A percentile compares a stretch with the other conserved stretches of the same genome.
phyloP scores from a whole-genome alignment of 30 jellyfish, hydroid and myxozoan genomes.

The Clytia hemisphaerica region DNA sequence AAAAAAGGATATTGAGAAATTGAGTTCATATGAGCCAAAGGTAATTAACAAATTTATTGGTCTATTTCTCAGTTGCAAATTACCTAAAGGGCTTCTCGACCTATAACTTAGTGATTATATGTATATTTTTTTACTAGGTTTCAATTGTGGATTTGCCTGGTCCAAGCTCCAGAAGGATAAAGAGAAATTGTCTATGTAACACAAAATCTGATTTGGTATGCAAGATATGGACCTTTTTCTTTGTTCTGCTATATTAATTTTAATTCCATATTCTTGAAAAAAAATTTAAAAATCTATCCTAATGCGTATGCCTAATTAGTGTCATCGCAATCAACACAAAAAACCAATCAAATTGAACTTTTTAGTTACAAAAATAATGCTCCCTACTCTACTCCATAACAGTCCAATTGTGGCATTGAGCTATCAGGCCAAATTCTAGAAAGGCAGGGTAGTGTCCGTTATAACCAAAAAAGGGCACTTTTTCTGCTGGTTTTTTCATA shows the following conservation, averaged over 20 bases:
- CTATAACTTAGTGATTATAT: not conserved
- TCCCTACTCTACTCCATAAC: too few relatives aligned
- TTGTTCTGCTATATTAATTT: not conserved
- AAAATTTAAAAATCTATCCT: too few relatives aligned
- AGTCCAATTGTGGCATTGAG: too few relatives aligned
- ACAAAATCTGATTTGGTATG: slow-evolving; percentile 57
- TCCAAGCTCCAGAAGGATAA: slow-evolving; percentile 47
- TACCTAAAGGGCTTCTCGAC: not conserved
- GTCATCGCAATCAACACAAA: too few relatives aligned
- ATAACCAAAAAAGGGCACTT: too few relatives aligned
- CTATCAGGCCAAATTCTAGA: too few relatives aligned
- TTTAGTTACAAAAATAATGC: too few relatives aligned
- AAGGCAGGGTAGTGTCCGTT: too few relatives aligned
- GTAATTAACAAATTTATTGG: not conserved
- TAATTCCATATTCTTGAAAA: too few relatives aligned
- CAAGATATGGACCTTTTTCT: not conserved
- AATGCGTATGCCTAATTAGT: too few relatives aligned
- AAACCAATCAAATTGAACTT: too few relatives aligned
- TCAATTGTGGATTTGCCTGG: slow-evolving; percentile 52
- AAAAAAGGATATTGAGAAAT: slow-evolving; percentile 57
- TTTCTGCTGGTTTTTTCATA: too few relatives aligned
- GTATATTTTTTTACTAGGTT: slow-evolving; percentile 8
- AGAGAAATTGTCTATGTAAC: slow-evolving; percentile 33
- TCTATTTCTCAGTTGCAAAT: not conserved
- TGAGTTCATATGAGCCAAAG: slow-evolving; percentile 60